Evolutionary conservation across 2,888 invertebrate genomes (phyloP), one percentile per base, ranked within the genome.

Genomic region (Dione juno): DNA sequence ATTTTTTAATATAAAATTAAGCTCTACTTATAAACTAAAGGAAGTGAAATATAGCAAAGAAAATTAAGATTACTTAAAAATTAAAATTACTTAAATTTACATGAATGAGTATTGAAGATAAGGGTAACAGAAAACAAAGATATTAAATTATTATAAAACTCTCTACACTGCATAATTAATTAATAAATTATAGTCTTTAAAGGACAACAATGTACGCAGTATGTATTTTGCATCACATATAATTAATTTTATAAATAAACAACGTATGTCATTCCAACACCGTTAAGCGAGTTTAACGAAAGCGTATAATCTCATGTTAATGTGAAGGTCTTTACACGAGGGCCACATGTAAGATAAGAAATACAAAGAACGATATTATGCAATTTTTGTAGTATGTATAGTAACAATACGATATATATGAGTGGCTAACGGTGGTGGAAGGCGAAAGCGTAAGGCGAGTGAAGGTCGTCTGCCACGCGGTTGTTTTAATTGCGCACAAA

Each of bases 401-500:
- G 41, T 59, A 67, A 67, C 58, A 67, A 61, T 59, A 67, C 16
- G 13, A 67, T 59, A 77, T 79, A 84, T 87, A 84, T 81, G 64
- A 81, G 80, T 86, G 84, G 83, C 82, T 87, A 86, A 82, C 81
- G 79, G 82, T 83, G 81, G 81, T 80, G 75, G 79, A 77, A 84
- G 88, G 90, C 90, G 90, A 91, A 90, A 91, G 90, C 87, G 83
- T 80, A 79, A 79, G 73, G 73, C 67, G 73, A 70, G 76, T 79
- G 88, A 89, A 89, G 89, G 89, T 87, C 88, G 84, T 70, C 75
- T 71, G 76, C 78, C 75, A 75, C 73, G 75, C 76, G 74, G 70
- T 72, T 67, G 71, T 50, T 72, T 57, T 66, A 37, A 70, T 75
- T 73, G 75, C 77, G 77, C 77, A 43, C 28, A 61, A 66, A 65